Evolutionary conservation across 2,888 invertebrate species (phyloP).

Genomic region (Bugula neritina): DNA sequence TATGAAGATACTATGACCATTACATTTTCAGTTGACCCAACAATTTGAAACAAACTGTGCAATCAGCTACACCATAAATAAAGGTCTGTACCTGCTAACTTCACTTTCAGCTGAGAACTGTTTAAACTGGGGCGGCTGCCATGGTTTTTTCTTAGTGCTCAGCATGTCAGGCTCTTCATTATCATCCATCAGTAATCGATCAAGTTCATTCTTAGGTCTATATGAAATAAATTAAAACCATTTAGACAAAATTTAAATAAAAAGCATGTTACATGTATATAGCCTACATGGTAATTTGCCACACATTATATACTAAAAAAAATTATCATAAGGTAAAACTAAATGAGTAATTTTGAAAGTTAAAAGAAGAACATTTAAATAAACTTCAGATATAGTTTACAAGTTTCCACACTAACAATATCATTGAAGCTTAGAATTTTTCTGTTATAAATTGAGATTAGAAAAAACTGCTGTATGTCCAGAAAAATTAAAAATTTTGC

Average conservation of each 20-base stretch:
- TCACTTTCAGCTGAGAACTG: not conserved
- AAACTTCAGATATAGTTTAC: not conserved
- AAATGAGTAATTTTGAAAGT: not conserved
- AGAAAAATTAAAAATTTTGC: no score
- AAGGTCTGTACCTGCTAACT: not conserved
- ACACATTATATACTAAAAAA: no score
- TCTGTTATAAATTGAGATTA: no score
- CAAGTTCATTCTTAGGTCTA: slow-evolving; percentile 8
- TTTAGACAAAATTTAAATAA: not conserved
- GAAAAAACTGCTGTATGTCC: no score
- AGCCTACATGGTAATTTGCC: no score
- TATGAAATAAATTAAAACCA: not conserved
- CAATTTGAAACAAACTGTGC: no score
- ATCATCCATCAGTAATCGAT: not conserved
- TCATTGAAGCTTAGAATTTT: no score
- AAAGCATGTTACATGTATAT: no score
- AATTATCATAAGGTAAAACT: not conserved
- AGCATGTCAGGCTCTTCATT: slow-evolving; percentile 10
- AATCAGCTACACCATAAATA: no score
- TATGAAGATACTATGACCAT: no score
- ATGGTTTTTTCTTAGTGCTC: slow-evolving; percentile 3
- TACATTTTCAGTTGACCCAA: no score
- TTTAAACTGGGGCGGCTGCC: slow-evolving; percentile 24
- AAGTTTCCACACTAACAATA: not conserved
- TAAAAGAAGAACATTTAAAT: not conserved